Conservation (phyloP, 2,113 vertebrate genomes). For the Melozone crissalis region DNA sequence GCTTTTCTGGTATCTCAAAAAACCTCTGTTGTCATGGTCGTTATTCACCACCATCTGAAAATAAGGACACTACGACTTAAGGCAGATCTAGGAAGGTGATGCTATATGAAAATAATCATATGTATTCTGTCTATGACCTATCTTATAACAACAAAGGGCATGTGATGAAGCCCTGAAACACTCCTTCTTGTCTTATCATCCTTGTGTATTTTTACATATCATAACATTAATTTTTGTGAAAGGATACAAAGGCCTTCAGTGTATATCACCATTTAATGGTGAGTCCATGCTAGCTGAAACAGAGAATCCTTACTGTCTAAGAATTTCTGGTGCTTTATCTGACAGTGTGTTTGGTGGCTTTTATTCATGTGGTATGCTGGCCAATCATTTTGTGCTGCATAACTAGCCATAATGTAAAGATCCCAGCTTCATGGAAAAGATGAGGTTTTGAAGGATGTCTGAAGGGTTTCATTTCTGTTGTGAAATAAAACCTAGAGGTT, state of each 20-base stretch:
- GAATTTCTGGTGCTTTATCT: not conserved
- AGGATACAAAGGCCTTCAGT: not conserved
- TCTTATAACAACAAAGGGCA: not conserved
- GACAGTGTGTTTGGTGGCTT: fast-evolving
- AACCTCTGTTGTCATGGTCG: not conserved
- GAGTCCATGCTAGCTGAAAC: not conserved
- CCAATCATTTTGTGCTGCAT: not conserved
- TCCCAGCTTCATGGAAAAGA: not conserved
- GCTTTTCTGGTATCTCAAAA: not conserved
- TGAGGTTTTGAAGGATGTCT: not conserved
- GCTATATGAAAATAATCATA: not conserved
- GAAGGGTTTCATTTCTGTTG: not conserved
- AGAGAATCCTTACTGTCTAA: not conserved
- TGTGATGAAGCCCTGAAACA: not conserved
- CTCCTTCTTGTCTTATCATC: fast-evolving
- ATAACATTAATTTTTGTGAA: not conserved
- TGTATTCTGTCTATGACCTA: not conserved
- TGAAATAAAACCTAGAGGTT: not conserved
- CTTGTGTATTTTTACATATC: not conserved
- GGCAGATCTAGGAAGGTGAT: not conserved
- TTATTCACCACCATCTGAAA: not conserved
- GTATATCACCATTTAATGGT: not conserved
- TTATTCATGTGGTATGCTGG: not conserved
- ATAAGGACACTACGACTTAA: not conserved
- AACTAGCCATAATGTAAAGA: not conserved